These are phyloP conservation scores for Danio albolineatus DNA, from an alignment of 2,797 vertebrate genomes.

Conservation along the genomic window DNA sequence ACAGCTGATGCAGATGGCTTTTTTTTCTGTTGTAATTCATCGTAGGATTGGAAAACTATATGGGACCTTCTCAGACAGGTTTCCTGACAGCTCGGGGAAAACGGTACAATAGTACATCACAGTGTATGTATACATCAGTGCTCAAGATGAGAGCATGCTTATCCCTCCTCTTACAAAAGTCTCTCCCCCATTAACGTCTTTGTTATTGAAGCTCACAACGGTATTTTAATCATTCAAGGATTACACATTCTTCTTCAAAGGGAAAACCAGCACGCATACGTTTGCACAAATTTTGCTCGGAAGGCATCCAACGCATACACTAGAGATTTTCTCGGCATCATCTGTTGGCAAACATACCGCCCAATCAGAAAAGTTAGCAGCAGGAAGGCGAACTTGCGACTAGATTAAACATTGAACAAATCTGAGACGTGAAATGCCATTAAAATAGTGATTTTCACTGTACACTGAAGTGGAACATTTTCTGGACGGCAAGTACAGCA, in stretches of 20 bases:
- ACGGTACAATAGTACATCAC: conserved; percentile 32
- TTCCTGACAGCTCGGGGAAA: conserved; percentile 47
- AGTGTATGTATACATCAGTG: conserved; percentile 51
- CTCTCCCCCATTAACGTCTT: conserved; percentile 45
- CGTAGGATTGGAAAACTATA: conserved; percentile 39
- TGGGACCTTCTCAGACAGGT: conserved; percentile 33
- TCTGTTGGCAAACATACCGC: conserved; percentile 30
- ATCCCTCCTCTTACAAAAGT: conserved; percentile 51
- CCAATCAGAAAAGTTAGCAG: conserved; percentile 6
- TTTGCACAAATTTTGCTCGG: conserved; percentile 48
- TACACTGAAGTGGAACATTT: background rate
- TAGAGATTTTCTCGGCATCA: conserved; percentile 45
- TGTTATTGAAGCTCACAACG: conserved; percentile 46
- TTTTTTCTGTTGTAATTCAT: conserved; percentile 4
- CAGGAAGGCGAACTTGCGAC: conserved; percentile 8
- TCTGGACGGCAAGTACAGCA: background rate
- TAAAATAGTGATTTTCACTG: background rate
- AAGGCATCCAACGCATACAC: conserved; percentile 26
- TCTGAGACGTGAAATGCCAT: background rate
- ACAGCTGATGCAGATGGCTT: conserved; percentile 53
- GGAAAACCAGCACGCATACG: conserved; percentile 41
- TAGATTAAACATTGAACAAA: background rate
- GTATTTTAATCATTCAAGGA: conserved; percentile 61
- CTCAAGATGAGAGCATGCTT: conserved; percentile 45
- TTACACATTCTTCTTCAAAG: conserved; percentile 57